Evolutionary conservation across 2,888 invertebrate species (phyloP), one percentile per base, ranked within the genome.

Genomic region (Apoda limacodes): DNA sequence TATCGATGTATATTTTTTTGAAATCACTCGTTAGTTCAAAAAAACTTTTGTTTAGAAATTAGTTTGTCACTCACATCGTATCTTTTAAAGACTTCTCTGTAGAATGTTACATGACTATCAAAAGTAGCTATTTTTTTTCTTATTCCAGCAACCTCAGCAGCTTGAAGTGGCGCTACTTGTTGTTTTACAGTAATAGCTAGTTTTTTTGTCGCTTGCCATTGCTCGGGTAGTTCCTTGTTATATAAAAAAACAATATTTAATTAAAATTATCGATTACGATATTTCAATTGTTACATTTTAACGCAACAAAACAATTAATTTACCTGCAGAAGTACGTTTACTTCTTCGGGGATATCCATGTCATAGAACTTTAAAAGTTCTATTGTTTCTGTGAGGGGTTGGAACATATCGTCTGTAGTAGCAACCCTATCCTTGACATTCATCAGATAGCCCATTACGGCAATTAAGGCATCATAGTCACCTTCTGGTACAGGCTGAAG

Each of bases 281-380:
- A 10, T 3, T 5, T 13, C 14, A 19, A 17, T 24, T 15, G 2
- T 12, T 13, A 11, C 5, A 20, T 19, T 9, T 13, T 11, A 5
- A 10, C 24, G 17, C 14, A 9, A 13, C n/a, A 12, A 19, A 20
- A 13, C 9, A 3, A 20, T 24, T 9, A 22, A 30, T 31, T 13
- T 46, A 88, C 88, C 80, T 91, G 89, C 23, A 98, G 72, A 41
- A 95, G 83, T 4, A 93, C 90, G 60, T 96, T 95, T 1, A 97
- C 94, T 78, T 95, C 95, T 68, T 98, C 97, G 0, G 97, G 94
- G 57, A 98, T 92, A 62, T 98, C 97, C 85, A 95, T 95, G 52
- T 96, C 95, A 59, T 97, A 98, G 53, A 92, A 92, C 65, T 95
- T 95, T 1, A 98, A 75, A 4, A 98, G 78, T 52, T 95, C 93